Conservation (phyloP, 2,113 vertebrate genomes). For the Datnioides undecimradiatus region DNA sequence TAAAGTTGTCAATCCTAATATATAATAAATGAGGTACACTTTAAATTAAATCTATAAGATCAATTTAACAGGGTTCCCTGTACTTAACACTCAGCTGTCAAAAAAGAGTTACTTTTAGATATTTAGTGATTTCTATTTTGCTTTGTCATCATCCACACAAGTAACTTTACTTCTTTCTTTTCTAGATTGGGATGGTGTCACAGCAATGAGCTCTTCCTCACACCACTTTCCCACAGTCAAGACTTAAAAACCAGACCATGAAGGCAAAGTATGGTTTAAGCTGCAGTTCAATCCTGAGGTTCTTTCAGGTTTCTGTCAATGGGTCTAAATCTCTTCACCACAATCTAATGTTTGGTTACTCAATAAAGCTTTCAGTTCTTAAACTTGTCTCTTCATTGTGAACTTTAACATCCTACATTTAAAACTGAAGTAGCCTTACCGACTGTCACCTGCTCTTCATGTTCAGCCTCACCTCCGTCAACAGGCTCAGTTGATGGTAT, state of each 20-base stretch:
- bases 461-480: constrained; percentile 37
- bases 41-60: no score
- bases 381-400: neutral
- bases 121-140: neutral
- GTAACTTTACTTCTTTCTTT: neutral
- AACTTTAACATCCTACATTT: constrained; percentile 29
- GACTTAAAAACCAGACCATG: neutral
- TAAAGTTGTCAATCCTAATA: neutral
- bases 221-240: neutral
- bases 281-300: neutral
- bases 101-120: neutral
- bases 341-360: constrained; percentile 2
- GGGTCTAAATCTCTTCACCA: constrained; percentile 12
- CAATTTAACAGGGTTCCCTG: neutral
- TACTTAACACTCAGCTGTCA: no score
- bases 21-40: no score
- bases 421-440: constrained; percentile 46
- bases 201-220: neutral
- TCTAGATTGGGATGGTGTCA: neutral
- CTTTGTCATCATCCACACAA: neutral
- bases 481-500: constrained; percentile 17
- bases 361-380: constrained; percentile 34
- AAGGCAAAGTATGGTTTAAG: neutral
- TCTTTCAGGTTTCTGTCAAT: neutral
- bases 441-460: constrained; percentile 25